phyloP scores from a whole-genome alignment of 1,140 invertebrate species.

The Diprion similis region DNA sequence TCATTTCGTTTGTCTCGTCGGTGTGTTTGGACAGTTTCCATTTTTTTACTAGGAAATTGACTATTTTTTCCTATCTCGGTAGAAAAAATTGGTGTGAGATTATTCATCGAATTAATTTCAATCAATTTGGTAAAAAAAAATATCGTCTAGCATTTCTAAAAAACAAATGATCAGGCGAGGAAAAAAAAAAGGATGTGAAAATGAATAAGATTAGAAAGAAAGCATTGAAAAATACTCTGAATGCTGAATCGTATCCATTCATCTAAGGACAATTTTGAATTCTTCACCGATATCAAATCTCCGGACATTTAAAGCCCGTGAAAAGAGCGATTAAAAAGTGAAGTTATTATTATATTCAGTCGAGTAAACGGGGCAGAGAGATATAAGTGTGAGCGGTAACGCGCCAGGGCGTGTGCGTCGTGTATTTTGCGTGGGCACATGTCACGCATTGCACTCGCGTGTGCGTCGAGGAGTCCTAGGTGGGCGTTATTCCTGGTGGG shows the following conservation, averaged over 20 bases:
- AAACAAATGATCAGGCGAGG: neutral
- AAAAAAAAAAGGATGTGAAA: neutral
- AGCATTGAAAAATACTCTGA: neutral
- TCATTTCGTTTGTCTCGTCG: neutral
- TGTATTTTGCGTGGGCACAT: constrained; percentile 2
- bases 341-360: too few relatives aligned
- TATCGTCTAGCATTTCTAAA: too few relatives aligned
- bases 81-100: too few relatives aligned
- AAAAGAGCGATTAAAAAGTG: too few relatives aligned
- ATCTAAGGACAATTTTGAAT: too few relatives aligned
- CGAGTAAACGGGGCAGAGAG: too few relatives aligned
- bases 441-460: neutral
- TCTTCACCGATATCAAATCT: too few relatives aligned
- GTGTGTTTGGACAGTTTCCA: neutral
- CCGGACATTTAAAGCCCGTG: too few relatives aligned
- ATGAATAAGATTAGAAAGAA: neutral
- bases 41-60: neutral
- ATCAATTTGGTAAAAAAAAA: too few relatives aligned
- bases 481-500: constrained; percentile 13
- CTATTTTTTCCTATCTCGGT: neutral
- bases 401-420: neutral
- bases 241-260: neutral
- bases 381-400: neutral
- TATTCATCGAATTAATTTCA: too few relatives aligned
- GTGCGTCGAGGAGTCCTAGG: neutral